These are phyloP conservation scores for Pangasius mekongensis DNA, from an alignment of 2,797 vertebrate genomes.

Conservation along the genomic window DNA sequence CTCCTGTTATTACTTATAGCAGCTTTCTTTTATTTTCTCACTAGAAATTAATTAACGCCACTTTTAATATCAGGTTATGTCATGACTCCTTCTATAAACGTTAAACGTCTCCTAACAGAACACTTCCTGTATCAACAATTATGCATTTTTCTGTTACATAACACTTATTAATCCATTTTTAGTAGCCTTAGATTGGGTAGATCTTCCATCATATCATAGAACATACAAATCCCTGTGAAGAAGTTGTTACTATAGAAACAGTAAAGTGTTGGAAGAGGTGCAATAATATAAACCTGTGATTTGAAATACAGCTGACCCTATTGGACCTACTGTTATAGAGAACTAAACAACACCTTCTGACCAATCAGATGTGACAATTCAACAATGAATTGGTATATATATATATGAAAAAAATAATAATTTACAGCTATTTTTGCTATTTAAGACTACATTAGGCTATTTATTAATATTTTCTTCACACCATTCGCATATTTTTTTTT, in stretches of 20 bases:
- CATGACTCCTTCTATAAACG: not conserved
- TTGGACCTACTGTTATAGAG: not conserved
- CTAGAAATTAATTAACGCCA: not conserved
- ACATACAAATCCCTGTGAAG: not conserved
- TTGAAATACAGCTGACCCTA: not conserved
- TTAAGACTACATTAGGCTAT: not conserved
- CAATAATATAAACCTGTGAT: not conserved
- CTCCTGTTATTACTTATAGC: not conserved
- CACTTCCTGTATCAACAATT: not conserved
- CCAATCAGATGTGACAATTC: not conserved
- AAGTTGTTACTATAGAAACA: not conserved
- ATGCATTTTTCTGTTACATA: not conserved
- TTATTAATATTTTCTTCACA: not conserved
- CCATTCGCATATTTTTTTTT: not conserved
- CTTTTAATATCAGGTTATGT: not conserved
- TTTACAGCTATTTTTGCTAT: not conserved
- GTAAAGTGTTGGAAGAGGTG: not conserved
- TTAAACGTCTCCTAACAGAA: not conserved
- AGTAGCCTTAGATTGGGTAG: not conserved
- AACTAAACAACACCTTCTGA: not conserved
- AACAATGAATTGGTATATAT: too few species aligned
- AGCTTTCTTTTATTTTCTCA: not conserved
- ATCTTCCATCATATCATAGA: not conserved
- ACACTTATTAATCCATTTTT: not conserved
- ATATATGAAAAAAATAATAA: not conserved